Base-by-base conservation (phyloP, 35 echinoderm and acorn worm species). In the Diadema setosum region DNA sequence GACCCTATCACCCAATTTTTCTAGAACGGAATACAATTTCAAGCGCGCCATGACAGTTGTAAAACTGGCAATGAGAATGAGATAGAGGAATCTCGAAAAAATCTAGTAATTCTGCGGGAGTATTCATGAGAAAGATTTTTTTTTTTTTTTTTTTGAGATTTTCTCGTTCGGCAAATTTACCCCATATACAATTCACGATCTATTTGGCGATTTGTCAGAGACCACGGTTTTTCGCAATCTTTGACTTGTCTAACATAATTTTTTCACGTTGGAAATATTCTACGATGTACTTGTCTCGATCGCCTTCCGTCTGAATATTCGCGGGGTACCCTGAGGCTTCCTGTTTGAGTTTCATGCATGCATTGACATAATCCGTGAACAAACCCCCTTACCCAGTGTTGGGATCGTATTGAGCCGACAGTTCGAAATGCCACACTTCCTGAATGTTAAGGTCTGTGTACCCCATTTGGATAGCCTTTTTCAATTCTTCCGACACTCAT, bases 351-450 rank as follows among this genome's bases (percentile, higher is more conserved):
- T n/a, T n/a, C n/a, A n/a, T 95, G 39, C 31, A 74, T 5, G 67
- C 35, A 39, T 74, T 31, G 5, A 74, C 39, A 36, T 74, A 1
- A 4, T 26, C 27, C 1, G 67, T 36, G 39, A 74, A 74, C 6
- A 74, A 39, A 0, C 67, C 67, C 4, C 67, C 67, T 30, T 26
- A 0, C 3, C 35, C 39, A 17, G 27, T 74, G 31, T 74, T 31
- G 20, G 67, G 24, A 20, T 74, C 67, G 39, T 74, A 74, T 74
- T 46, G 86, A 83, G n/a, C 65, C 36, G 65, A 84, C 35, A 75
- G n/a, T 5, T 91, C 78, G 75, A 88, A 96, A 52, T 96, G 94
- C 94, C 94, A 96, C 1, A 96, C 90, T 69, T 92, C 89, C 4
- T 64, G 15, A 18, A 84, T 57, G 21, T 92, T 20, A 1, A 55